Base-by-base conservation (phyloP, 2,888 invertebrate genomes). In the Epirrita christyi region DNA sequence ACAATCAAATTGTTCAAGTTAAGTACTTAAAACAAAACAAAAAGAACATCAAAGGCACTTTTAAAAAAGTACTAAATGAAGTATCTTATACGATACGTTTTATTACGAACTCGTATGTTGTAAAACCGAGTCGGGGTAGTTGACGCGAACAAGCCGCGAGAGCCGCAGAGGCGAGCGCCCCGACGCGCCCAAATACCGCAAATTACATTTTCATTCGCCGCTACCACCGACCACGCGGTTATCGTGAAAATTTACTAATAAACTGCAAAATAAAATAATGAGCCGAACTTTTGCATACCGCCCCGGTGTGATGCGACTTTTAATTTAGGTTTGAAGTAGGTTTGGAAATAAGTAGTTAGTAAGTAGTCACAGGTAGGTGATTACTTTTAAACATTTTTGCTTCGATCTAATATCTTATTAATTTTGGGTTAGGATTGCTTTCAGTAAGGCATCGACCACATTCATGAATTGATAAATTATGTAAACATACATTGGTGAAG, bases 161-260 rank as follows among this genome's bases (percentile, higher is more conserved):
- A 43, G 67, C 71, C 68, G 65, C 71, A 70, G 64, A 66, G 67
- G 69, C 67, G 67, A 64, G 57, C 66, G 68, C 63, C n/a, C 66
- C 70, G 68, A 66, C 77, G 76, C 80, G 76, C 73, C 75, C 75
- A 79, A 78, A 82, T 78, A 84, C 88, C 88, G 74, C 88, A 87
- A 86, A 88, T 87, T 86, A 87, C 87, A 85, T 85, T 85, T 86
- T 82, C 83, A 86, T 84, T 80, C 81, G 75, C 76, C 81, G 74
- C 81, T 72, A 68, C 65, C 68, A 64, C 65, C 68, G 51, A 56
- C 47, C 58, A 49, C 60, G 63, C 55, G 69, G 71, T 52, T 59
- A 40, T 59, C 50, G 14, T 73, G 40, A 38, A 55, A 54, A 55
- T 59, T 40, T 40, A 55, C 51, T 59, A 32, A 40, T 55, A 50